phyloP scores from a whole-genome alignment of 2,888 invertebrate genomes.

The Megaustenia siamemsis region DNA sequence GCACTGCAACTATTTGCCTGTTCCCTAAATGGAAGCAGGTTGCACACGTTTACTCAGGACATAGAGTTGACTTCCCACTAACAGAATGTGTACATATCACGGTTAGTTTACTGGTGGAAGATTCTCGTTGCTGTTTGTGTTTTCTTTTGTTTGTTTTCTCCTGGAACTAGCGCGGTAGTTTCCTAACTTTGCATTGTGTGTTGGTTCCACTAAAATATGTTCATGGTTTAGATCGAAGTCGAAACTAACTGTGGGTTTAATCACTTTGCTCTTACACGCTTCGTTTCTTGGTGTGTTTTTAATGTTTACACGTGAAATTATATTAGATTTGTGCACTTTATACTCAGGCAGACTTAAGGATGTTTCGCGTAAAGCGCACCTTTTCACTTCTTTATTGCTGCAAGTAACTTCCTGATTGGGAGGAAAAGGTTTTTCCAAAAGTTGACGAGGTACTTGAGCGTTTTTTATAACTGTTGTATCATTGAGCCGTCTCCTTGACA shows the following conservation, averaged over 20 bases:
- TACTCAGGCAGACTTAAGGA: background rate
- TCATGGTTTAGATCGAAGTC: no score
- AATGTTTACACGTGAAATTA: background rate
- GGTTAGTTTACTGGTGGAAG: background rate
- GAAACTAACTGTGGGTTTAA: background rate
- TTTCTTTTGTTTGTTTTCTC: background rate
- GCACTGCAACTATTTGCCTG: no score
- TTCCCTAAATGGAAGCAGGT: no score
- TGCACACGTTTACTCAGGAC: no score
- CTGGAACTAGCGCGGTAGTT: background rate
- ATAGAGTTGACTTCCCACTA: no score
- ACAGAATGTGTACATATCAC: background rate
- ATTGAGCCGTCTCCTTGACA: background rate
- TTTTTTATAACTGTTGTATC: background rate
- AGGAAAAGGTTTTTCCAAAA: no score
- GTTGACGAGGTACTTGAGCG: background rate
- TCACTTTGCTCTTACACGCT: background rate
- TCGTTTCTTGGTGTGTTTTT: background rate
- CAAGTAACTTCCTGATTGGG: no score
- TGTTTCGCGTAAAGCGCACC: no score
- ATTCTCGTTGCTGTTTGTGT: background rate
- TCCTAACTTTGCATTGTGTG: no score
- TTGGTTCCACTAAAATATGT: no score
- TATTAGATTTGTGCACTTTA: background rate
- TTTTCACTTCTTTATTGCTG: no score